Evolutionary conservation across 2,888 invertebrate species (phyloP).

Genomic region (Cephus rjabovi): DNA sequence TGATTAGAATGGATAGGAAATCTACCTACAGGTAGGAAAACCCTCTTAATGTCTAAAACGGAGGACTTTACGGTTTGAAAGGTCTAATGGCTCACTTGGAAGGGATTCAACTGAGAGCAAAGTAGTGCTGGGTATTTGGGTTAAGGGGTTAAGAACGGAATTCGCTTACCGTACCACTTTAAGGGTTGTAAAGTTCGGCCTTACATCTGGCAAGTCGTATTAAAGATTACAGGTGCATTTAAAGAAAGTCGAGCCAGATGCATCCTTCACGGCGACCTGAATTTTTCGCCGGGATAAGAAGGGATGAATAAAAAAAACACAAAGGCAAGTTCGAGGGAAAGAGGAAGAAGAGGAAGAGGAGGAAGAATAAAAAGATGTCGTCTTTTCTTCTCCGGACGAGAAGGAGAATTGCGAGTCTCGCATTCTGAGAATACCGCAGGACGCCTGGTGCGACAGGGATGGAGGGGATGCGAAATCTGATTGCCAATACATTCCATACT

Average conservation of each 20-base stretch:
- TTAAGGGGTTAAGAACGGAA: neutral
- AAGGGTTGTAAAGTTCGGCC: neutral
- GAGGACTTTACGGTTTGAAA: neutral
- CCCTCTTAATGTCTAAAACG: neutral
- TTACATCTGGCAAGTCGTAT: neutral
- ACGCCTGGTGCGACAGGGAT: constrained; percentile 18
- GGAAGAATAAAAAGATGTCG: neutral
- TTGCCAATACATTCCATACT: constrained; percentile 60
- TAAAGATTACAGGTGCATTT: neutral
- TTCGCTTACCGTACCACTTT: neutral
- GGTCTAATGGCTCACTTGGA: neutral
- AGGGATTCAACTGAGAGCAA: neutral
- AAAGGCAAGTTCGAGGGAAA: neutral
- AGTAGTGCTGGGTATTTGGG: neutral
- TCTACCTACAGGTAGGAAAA: neutral
- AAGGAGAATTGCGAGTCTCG: constrained; percentile 11
- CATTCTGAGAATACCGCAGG: constrained; percentile 47
- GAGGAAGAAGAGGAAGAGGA: neutral
- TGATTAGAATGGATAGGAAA: neutral
- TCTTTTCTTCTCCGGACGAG: neutral
- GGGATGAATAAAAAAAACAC: neutral
- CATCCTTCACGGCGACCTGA: neutral
- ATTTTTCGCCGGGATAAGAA: neutral
- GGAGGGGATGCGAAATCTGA: constrained; percentile 46
- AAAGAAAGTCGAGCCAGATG: neutral